Evolutionary conservation across 2,113 vertebrate genomes (phyloP).

Genomic region (Prinia subflava): DNA sequence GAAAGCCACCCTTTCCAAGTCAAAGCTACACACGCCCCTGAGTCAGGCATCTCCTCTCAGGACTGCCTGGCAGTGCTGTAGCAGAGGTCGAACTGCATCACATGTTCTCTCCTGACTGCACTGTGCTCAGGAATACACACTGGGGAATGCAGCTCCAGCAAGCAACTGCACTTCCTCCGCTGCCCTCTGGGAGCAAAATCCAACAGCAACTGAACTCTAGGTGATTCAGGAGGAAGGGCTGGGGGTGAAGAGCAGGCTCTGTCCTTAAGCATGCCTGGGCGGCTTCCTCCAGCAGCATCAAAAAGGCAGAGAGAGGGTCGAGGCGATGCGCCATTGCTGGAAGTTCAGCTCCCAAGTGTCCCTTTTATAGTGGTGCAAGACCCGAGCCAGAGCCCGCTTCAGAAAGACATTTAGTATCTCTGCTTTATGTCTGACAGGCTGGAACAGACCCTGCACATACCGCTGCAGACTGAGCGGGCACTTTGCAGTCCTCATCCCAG

Average conservation of each 20-base stretch:
- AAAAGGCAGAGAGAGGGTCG: not conserved
- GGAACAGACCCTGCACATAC: not conserved
- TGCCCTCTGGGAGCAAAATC: constrained; percentile 52
- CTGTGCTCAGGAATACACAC: not conserved
- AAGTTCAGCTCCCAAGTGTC: not conserved
- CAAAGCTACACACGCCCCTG: not conserved
- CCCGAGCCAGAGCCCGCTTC: not conserved
- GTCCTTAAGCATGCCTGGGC: not conserved
- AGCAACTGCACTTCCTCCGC: constrained; percentile 3
- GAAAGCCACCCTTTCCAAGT: not conserved
- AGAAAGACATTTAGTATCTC: not conserved
- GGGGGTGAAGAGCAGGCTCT: not conserved
- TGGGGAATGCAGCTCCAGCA: constrained; percentile 31
- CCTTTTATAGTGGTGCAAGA: not conserved
- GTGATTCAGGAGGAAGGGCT: not conserved
- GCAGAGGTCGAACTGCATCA: constrained; percentile 11
- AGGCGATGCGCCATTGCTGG: not conserved
- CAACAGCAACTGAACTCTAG: not conserved
- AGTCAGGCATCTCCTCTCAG: not conserved
- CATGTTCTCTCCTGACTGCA: not conserved
- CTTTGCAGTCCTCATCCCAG: not conserved
- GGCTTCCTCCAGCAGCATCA: not conserved
- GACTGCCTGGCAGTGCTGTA: not conserved
- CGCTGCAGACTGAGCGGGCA: not conserved
- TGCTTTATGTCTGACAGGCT: not conserved